Base-by-base conservation (phyloP, 2,113 vertebrate genomes). In the Lanius collurio region DNA sequence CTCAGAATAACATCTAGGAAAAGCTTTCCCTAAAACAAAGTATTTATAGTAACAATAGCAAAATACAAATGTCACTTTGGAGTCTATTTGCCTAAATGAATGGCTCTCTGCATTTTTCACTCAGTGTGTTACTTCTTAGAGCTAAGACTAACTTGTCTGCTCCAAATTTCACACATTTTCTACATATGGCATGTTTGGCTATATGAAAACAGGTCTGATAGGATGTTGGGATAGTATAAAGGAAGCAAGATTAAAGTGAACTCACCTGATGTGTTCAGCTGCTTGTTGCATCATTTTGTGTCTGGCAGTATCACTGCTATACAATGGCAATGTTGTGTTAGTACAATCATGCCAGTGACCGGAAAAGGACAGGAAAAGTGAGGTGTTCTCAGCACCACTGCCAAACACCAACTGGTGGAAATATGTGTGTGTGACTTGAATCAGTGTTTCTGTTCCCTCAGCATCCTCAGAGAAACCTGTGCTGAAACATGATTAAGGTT, bases 11-110 rank as follows among this genome's bases (percentile, higher is more conserved):
- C 77, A 89, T 82, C 63, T 78, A 94, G 49, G 59, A 89, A 94
- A 96, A 95, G 52, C 94, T 95, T 95, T 92, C 64, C 87, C 93
- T 88, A 84, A 75, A 95, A 96, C 92, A 89, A 87, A 90, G 56
- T 74, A 86, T 90, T 93, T 93, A 77, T 92, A 90, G 60, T 47
- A 79, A 91, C 1, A 4, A 50, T 20, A 60, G 44, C 91, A 91
- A 94, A 90, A 75, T 82, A 91, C 57, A 57, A 91, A 94, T 95
- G 92, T 57, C 16, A 26, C 33, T 91, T 44, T 44, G 75, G 76
- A 91, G 89, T 94, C 87, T 82, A 31, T 89, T 87, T 78, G 76
- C 92, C 83, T 89, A 94, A 93, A 94, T 74, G 83, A 88, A 77
- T 75, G 62, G 23, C 42, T 90, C 52, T 91, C 55, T 77, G 62